Evolutionary conservation across 2,888 invertebrate species (phyloP), one percentile per base, ranked within the genome.

Genomic region (Macrophya annulata): DNA sequence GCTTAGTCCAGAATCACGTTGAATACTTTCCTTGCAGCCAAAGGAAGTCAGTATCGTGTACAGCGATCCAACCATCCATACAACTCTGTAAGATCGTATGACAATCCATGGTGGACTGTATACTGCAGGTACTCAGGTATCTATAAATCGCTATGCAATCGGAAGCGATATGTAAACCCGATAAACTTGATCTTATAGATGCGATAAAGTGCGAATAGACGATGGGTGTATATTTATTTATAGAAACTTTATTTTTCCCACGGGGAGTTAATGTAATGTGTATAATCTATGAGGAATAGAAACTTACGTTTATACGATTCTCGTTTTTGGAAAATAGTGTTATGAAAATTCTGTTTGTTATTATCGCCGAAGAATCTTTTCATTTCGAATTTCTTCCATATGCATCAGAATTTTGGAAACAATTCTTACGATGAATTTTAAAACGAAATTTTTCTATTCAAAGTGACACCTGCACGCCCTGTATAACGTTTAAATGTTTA

Each of bases 71-170:
- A n/a, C 21, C n/a, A 43, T 43, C 21, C 10, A 31, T 45, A 74
- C 62, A 48, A 48, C 1, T 48, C 15, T 48, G 25, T 4, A 74
- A 43, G 25, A 77, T 77, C 77, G 55, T n/a, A 81, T 81, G 81
- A 81, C 81, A 55, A 51, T 51, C 48, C 21, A 45, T 45, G 74
- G 1, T 43, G 25, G 45, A 21, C 10, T 45, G 45, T 45, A 12
- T 5, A 10, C 12, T 74, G 17, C 12, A 51, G n/a, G n/a, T 37
- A 48, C 31, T 71, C 71, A 48, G 51, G 37, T 51, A 17, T 31
- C 83, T 71, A 62, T 45, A 71, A 83, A 68, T 71, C 68, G 68
- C 68, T 45, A 37, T 62, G 81, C 62, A 43, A 81, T 81, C 59
- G 59, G 81, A 81, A 59, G 43, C 81, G 59, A 62, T 40, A 62